phyloP scores from a whole-genome alignment of 1,140 invertebrate species.

The Zophobas morio region DNA sequence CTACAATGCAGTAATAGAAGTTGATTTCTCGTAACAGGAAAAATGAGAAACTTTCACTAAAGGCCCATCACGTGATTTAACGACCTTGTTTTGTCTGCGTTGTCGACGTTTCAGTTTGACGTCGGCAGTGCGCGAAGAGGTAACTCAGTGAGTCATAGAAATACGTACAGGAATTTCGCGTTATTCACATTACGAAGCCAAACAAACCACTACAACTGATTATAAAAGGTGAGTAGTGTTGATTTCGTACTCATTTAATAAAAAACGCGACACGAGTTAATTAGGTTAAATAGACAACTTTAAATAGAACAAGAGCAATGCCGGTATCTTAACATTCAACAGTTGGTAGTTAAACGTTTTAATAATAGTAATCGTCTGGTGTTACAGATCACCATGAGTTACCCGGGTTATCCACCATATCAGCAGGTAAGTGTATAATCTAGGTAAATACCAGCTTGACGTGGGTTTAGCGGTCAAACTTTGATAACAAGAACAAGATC shows the following conservation, averaged over 20 bases:
- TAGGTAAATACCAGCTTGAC: background rate
- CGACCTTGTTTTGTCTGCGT: background rate
- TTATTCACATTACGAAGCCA: background rate
- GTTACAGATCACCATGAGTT: constrained; percentile 51
- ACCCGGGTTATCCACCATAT: constrained; percentile 57
- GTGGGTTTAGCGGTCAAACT: background rate
- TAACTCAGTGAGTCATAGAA: background rate
- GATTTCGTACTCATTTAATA: too few species aligned
- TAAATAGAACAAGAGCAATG: background rate
- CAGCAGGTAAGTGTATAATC: constrained; percentile 53
- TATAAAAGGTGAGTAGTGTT: too few species aligned
- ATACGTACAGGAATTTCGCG: background rate
- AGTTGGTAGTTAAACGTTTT: background rate
- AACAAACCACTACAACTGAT: background rate
- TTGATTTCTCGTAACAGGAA: background rate
- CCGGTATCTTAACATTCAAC: background rate
- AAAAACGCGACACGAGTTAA: background rate
- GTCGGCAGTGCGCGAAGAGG: background rate
- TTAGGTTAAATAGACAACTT: background rate
- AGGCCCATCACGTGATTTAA: background rate
- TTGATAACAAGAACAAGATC: constrained; percentile 10
- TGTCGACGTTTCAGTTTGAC: background rate
- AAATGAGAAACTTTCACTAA: too few species aligned
- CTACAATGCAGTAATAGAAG: too few species aligned
- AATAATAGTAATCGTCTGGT: too few species aligned